These are phyloP conservation scores for Thamnophis elegans DNA, from an alignment of 2,797 vertebrate species.

Conservation along the genomic window DNA sequence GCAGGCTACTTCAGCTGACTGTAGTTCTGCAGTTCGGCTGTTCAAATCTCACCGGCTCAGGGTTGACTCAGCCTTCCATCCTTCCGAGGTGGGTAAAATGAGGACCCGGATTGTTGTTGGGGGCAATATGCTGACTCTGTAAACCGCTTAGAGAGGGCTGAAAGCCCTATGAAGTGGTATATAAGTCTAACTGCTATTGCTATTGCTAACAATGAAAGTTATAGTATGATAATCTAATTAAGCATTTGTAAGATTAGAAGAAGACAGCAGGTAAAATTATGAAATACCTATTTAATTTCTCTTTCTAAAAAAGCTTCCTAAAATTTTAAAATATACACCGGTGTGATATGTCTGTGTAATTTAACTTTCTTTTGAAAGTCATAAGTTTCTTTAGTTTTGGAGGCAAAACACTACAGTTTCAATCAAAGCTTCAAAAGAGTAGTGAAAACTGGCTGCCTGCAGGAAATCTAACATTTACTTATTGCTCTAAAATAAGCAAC, in stretches of 20 bases:
- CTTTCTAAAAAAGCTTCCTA: neutral
- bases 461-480: slow-evolving; percentile 24
- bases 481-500: slow-evolving; percentile 26
- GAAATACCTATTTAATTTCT: neutral
- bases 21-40: too few relatives aligned
- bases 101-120: too few relatives aligned
- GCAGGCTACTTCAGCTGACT: too few relatives aligned
- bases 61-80: too few relatives aligned
- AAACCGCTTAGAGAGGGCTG: too few relatives aligned
- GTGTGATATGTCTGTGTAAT: neutral
- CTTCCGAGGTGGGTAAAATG: too few relatives aligned
- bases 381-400: slow-evolving; percentile 48
- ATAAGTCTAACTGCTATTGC: too few relatives aligned
- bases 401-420: slow-evolving; percentile 39
- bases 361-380: slow-evolving; percentile 32
- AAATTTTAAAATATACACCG: neutral
- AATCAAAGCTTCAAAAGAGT: slow-evolving; percentile 28
- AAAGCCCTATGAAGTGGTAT: too few relatives aligned
- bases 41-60: too few relatives aligned
- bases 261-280: neutral
- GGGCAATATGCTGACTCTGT: too few relatives aligned
- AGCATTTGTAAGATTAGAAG: neutral
- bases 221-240: neutral
- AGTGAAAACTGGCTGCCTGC: neutral
- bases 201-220: neutral